Evolutionary conservation across 2,797 vertebrate genomes (phyloP), one percentile per base, ranked within the genome.

Genomic region (Scyliorhinus canicula): DNA sequence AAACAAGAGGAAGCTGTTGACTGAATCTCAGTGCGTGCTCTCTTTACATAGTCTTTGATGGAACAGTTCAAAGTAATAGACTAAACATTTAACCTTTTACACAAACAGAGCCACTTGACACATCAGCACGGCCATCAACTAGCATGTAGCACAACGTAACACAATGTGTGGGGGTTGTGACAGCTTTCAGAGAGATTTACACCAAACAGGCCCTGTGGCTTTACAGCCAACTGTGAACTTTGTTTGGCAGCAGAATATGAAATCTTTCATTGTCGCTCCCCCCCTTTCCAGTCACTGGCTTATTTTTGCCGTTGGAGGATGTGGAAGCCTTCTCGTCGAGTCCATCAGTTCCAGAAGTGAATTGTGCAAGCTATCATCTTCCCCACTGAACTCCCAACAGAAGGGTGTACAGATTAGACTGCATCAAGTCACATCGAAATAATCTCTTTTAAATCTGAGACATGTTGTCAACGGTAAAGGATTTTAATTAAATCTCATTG

Each of bases 1-100:
- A 57, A 93, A 71, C 93, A 93, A 71, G 91, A 90, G 26, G 67
- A 67, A 52, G 93, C 65, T 94, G 93, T 74, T 52, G 67, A 74
- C n/a, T n/a, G 67, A 52, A 52, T n/a, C 28, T 55, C 67, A 71
- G 67, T 55, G 47, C 16, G 16, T 71, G 67, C 12, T 74, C 93
- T 52, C 93, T 71, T 44, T 94, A n/a, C 67, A 74, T 74, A 31
- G 67, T 74, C 67, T 74, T 74, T 69, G 63, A 93, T 69, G 69
- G 16, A 47, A 69, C 14, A 50, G 40, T 69, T 93, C 63, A 69
- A 93, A 71, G 65, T 44, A 69, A 67, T 8, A 47, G 44, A 47
- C 91, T 47, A 50, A 93, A 93, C 57, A 65, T 93, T 65, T 44
- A 93, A 93, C 63, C 65, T 52, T 65, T 74, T 94, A 50, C 93